These are phyloP conservation scores for Bolinopsis microptera DNA, from an alignment of 37 sponge, comb jelly and placozoan genomes.

Conservation along the genomic window DNA sequence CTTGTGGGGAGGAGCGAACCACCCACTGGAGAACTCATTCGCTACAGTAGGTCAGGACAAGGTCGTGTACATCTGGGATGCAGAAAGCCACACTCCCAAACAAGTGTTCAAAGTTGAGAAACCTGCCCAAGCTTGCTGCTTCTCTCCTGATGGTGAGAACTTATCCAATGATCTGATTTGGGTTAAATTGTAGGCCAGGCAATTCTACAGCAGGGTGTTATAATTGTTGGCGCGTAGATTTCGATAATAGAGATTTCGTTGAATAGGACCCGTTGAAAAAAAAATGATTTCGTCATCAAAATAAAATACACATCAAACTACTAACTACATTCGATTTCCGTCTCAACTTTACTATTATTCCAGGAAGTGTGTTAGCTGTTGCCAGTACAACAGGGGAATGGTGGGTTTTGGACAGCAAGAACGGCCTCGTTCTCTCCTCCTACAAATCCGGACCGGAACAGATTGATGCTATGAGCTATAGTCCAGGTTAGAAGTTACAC, in stretches of 20 bases:
- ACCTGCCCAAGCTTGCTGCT: constrained; percentile 24
- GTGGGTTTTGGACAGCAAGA: constrained; percentile 26
- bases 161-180: not conserved
- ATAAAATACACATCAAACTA: no score
- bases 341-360: no score
- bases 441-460: constrained; percentile 41
- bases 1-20: constrained; percentile 62
- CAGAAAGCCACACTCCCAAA: constrained; percentile 36
- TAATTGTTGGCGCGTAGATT: no score
- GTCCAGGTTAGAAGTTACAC: constrained; percentile 62
- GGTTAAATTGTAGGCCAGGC: no score
- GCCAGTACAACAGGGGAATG: constrained; percentile 64
- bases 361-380: constrained; percentile 25
- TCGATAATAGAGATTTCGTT: no score
- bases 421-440: not conserved
- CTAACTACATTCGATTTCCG: no score
- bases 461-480: constrained; percentile 34
- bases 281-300: no score
- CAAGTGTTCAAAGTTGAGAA: constrained; percentile 37
- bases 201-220: no score
- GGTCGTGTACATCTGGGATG: constrained; percentile 61
- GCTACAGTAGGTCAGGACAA: constrained; percentile 62
- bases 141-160: constrained; percentile 3
- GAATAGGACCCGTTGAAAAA: no score
- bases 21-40: constrained; percentile 39